Evolutionary conservation across 2,113 vertebrate species (phyloP), one percentile per base, ranked within the genome.

Genomic region (Catharus fuscescens): DNA sequence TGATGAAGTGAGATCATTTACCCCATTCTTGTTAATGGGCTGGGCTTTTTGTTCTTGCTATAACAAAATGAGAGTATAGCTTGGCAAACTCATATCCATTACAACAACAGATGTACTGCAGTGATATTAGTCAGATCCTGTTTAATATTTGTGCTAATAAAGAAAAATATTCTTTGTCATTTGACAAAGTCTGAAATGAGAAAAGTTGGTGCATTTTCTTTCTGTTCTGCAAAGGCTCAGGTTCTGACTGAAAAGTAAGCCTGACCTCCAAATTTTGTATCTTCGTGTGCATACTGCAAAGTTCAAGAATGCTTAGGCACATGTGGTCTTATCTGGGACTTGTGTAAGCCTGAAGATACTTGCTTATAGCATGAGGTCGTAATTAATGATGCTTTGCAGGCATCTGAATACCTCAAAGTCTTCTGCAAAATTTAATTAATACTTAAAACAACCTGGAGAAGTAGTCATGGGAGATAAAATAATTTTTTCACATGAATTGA

Each of bases 1-100:
- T 97, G 97, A 98, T 98, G 90, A 94, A 97, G 93, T 97, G 95
- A 83, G 80, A 96, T 97, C 87, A 98, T 94, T 97, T 97, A 93
- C 72, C 42, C 95, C 91, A 74, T 71, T 88, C 87, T 88, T 96
- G 92, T 95, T 92, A 98, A 94, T 95, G 95, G 95, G 93, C 44
- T 93, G 84, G 86, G 53, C 29, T 81, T 97, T 97, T 97, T 97
- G 90, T 90, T 96, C 97, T 96, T 95, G 86, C 80, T 76, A 73
- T 89, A 92, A 93, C 42, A 91, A 92, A 96, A 94, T 90, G 87
- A 96, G 77, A 90, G 86, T 87, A 85, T 70, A 69, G 42, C 47
- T 84, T 80, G 71, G 81, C 77, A 93, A 96, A 97, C 87, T 92
- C 90, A 62, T 94, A 64, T 94, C 86, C 96, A 97, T 89, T 95